Evolutionary conservation across 2,113 vertebrate species (phyloP).

Genomic region (Dasyurus viverrinus): DNA sequence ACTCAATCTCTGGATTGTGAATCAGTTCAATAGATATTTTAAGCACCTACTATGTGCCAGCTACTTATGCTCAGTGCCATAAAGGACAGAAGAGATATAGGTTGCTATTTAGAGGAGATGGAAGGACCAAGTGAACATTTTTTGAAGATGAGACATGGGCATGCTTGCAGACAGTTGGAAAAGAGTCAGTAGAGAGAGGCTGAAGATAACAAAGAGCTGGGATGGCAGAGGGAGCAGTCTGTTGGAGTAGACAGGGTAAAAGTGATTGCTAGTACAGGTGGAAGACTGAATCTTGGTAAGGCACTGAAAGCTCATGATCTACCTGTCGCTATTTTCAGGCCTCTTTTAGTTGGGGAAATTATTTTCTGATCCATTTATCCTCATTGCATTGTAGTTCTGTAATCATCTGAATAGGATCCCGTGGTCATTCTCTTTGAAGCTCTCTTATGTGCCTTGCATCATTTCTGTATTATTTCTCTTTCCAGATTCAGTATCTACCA

Average conservation of each 20-base stretch:
- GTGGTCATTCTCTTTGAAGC: conserved; percentile 66
- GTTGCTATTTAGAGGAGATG: not conserved
- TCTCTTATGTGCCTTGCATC: conserved; percentile 58
- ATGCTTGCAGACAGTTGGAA: not conserved
- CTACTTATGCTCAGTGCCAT: not conserved
- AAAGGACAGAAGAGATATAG: not conserved
- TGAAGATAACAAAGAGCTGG: not conserved
- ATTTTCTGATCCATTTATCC: conserved; percentile 70
- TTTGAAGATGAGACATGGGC: not conserved
- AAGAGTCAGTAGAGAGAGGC: not conserved
- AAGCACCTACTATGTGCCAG: not conserved
- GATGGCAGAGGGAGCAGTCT: not conserved
- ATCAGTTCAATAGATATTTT: not conserved
- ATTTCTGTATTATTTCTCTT: conserved; percentile 43
- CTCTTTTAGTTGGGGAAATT: conserved; percentile 59
- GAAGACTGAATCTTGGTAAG: not conserved
- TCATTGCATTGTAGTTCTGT: conserved; percentile 48
- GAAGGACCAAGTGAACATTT: not conserved
- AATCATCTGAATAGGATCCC: conserved; percentile 53
- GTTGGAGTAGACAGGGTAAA: not conserved
- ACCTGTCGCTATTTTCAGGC: conserved; percentile 35
- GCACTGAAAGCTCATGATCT: conserved; percentile 64
- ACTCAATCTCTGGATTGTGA: conserved; percentile 70
- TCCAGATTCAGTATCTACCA: not conserved
- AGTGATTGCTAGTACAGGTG: not conserved